Percentiles rank a stretch among this genome's conserved stretches.
Conservation (phyloP, 2,113 vertebrate genomes). For the Bufo gargarizans region DNA sequence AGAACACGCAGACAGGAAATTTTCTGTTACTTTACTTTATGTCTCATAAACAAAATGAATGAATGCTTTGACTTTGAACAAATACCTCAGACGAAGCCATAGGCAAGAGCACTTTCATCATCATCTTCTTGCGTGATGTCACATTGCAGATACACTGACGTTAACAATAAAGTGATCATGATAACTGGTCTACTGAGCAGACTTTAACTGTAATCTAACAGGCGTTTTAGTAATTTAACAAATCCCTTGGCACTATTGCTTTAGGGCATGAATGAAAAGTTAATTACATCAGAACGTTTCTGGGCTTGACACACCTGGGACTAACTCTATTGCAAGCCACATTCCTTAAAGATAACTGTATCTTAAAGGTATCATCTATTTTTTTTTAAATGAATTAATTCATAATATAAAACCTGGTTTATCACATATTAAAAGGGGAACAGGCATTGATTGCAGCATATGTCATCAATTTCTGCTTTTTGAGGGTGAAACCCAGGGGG, state of each 20-base stretch:
- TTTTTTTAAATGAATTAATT: not conserved
- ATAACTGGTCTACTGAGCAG: too few species aligned
- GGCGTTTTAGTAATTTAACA: slow-evolving; percentile 8
- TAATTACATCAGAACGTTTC: not conserved
- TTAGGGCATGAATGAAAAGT: slow-evolving; percentile 14
- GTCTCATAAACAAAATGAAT: not conserved
- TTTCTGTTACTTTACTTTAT: not conserved
- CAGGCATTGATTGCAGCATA: too few species aligned
- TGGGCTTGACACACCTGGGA: not conserved
- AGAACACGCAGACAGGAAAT: not conserved
- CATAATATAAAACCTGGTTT: not conserved
- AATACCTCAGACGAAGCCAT: not conserved
- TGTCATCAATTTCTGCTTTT: too few species aligned
- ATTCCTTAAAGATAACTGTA: not conserved
- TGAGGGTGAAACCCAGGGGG: too few species aligned
- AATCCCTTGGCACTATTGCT: not conserved
- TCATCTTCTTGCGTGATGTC: not conserved
- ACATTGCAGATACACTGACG: not conserved
- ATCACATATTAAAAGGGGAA: too few species aligned
- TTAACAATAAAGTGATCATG: not conserved
- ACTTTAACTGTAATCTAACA: not conserved
- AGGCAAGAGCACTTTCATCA: not conserved
- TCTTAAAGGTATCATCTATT: not conserved
- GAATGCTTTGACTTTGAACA: not conserved
- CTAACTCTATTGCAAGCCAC: not conserved